Percentiles rank a stretch among this genome's conserved stretches.
Evolutionary conservation across 2,113 vertebrate genomes (phyloP).

Genomic region (Neodon shergylaensis): DNA sequence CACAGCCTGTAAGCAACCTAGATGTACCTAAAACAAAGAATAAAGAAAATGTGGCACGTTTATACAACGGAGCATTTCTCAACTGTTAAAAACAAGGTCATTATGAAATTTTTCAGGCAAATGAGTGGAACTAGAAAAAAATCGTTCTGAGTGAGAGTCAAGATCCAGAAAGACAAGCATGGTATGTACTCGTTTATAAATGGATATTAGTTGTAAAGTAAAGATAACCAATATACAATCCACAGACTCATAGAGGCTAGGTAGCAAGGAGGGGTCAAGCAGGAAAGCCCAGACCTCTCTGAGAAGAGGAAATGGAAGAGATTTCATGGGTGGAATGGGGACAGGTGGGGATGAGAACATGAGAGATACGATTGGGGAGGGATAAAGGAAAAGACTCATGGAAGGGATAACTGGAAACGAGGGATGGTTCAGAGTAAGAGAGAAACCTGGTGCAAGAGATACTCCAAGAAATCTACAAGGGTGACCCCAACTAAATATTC

Average conservation of each 20-base stretch:
- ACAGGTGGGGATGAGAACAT: too few species aligned
- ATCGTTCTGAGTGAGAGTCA: neutral
- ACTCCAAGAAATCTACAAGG: neutral
- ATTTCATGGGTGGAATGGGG: neutral
- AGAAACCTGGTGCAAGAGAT: neutral
- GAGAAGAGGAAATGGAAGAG: neutral
- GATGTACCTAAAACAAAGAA: too few species aligned
- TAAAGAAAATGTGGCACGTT: neutral
- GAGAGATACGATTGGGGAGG: too few species aligned
- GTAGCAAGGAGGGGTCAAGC: neutral
- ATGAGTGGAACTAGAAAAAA: neutral
- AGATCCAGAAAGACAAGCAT: neutral
- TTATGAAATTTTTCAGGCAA: neutral
- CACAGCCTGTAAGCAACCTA: too few species aligned
- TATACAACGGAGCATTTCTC: neutral
- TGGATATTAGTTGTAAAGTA: neutral
- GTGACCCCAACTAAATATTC: neutral
- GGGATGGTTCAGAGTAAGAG: rapidly evolving
- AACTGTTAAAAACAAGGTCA: neutral
- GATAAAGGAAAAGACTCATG: neutral
- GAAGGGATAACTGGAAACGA: neutral
- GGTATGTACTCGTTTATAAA: neutral
- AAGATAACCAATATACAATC: neutral
- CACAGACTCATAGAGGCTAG: neutral
- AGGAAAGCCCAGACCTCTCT: neutral